A percentile compares a stretch with the other conserved stretches of the same genome.
phyloP scores from a whole-genome alignment of 2,113 vertebrate genomes.

The Odontophorus gujanensis region DNA sequence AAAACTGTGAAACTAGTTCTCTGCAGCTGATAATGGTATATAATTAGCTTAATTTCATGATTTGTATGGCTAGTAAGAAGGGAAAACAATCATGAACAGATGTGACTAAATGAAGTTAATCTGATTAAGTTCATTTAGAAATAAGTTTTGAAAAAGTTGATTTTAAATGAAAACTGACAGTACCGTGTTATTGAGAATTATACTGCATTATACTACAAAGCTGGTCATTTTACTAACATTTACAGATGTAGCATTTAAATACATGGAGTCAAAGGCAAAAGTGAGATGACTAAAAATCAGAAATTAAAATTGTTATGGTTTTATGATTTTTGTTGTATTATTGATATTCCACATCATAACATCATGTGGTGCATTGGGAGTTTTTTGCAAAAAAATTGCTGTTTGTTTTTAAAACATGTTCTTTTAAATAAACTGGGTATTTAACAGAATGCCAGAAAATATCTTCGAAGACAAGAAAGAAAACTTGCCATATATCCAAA shows the following conservation, averaged over 20 bases:
- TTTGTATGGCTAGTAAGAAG: slow-evolving; percentile 76
- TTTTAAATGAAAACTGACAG: slow-evolving; percentile 81
- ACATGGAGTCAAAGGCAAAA: not conserved
- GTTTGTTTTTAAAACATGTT: not conserved
- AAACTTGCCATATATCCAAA: not conserved
- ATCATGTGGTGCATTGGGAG: no score
- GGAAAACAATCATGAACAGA: slow-evolving; percentile 76
- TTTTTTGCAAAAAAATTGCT: no score
- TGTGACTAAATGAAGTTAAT: slow-evolving; percentile 81
- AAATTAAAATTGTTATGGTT: not conserved
- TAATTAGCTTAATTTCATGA: slow-evolving; percentile 81
- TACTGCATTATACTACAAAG: not conserved
- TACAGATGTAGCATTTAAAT: not conserved
- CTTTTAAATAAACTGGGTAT: not conserved
- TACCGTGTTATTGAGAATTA: slow-evolving; percentile 43
- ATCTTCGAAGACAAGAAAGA: not conserved
- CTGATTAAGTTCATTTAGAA: slow-evolving; percentile 80
- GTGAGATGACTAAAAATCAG: not conserved
- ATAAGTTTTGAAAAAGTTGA: slow-evolving; percentile 80
- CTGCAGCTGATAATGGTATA: slow-evolving; percentile 73
- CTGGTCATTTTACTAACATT: not conserved
- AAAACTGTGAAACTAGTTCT: slow-evolving; percentile 72
- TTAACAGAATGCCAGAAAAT: not conserved
- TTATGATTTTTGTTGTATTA: no score
- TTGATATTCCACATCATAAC: no score